Evolutionary conservation across 2,888 invertebrate genomes (phyloP).

Genomic region (Drosophila tanythrix): DNA sequence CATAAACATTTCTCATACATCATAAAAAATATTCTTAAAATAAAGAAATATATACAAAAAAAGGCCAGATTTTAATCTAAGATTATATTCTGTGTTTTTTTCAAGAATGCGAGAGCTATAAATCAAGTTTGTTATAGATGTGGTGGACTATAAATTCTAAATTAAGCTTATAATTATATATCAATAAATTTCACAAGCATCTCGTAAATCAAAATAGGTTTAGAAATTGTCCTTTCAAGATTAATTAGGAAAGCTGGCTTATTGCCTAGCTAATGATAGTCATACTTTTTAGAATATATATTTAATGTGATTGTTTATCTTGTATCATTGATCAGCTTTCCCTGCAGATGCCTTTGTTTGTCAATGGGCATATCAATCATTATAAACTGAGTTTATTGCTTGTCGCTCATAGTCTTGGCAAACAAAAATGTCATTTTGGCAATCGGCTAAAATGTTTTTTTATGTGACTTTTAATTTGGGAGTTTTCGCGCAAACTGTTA

Average conservation of each 20-base stretch:
- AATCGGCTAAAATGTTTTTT: conserved; percentile 13
- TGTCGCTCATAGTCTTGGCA: conserved; percentile 15
- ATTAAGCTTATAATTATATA: background rate
- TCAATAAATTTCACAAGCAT: background rate
- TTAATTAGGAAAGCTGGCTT: background rate
- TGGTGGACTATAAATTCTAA: background rate
- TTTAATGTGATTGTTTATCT: background rate
- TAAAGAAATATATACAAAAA: background rate
- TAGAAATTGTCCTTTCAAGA: background rate
- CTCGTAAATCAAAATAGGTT: background rate
- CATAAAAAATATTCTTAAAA: background rate
- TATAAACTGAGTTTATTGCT: conserved; percentile 46
- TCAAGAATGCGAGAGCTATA: background rate
- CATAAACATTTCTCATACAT: background rate
- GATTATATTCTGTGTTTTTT: background rate
- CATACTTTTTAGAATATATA: background rate
- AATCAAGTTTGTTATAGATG: background rate
- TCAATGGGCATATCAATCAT: conserved; percentile 9
- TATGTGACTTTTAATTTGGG: conserved; percentile 16
- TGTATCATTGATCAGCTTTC: background rate
- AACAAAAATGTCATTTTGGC: conserved; percentile 3
- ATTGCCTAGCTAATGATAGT: background rate
- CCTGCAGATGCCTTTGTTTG: background rate
- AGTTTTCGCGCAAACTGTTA: background rate
- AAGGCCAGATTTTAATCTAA: rapidly evolving